phyloP scores from a whole-genome alignment of 2,888 invertebrate genomes.

The Drosophila lacicola region DNA sequence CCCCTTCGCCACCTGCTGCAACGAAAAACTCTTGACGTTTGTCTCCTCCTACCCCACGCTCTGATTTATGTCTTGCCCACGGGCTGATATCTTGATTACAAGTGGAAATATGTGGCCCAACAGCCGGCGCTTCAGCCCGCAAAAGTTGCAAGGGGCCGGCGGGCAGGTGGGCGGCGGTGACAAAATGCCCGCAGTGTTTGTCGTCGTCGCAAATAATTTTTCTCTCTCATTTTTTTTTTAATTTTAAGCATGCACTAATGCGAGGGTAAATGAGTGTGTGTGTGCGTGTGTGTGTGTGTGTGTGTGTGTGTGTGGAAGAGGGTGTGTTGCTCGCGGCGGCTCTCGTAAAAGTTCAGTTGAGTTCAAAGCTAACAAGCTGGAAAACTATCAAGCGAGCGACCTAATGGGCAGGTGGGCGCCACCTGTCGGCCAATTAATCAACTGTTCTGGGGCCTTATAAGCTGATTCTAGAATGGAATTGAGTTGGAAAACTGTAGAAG shows the following conservation, averaged over 20 bases:
- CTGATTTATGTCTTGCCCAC: constrained; percentile 66
- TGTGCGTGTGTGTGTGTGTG: constrained; percentile 10
- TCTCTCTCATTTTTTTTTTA: constrained; percentile 40
- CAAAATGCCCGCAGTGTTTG: constrained; percentile 63
- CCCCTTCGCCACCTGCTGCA: constrained; percentile 8
- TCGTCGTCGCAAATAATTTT: constrained; percentile 50
- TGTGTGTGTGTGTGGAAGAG: constrained; percentile 9
- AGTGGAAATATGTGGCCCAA: constrained; percentile 63
- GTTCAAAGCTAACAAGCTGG: constrained; percentile 77
- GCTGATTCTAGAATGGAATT: constrained; percentile 15
- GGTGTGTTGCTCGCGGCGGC: constrained; percentile 37
- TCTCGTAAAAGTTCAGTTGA: constrained; percentile 74
- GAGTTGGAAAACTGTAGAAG: constrained; percentile 22
- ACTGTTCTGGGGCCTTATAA: constrained; percentile 17
- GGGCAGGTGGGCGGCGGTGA: constrained; percentile 7
- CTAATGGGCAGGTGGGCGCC: constrained; percentile 55
- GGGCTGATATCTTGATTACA: constrained; percentile 73
- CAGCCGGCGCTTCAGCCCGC: background rate
- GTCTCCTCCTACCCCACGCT: background rate
- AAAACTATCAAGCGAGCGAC: constrained; percentile 66
- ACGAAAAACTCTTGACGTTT: constrained; percentile 3
- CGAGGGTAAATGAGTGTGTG: constrained; percentile 13
- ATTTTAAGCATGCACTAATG: constrained; percentile 71
- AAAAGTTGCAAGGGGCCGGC: constrained; percentile 15
- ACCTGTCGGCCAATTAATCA: constrained; percentile 73